phyloP scores from a whole-genome alignment of 1,140 invertebrate species.

The Battus philenor region DNA sequence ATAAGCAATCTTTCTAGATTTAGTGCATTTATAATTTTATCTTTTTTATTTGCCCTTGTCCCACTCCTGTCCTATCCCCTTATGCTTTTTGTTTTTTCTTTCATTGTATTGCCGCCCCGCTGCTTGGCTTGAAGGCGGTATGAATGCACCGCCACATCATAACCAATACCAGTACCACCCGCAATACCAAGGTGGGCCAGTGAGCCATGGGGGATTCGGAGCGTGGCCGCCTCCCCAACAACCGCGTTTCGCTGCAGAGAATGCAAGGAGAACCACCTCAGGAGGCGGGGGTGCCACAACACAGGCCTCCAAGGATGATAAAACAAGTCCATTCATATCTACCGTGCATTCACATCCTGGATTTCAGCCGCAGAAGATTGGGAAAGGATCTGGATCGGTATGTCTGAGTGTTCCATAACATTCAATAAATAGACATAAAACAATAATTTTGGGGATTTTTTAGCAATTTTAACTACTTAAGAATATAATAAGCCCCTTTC shows the following conservation, averaged over 20 bases:
- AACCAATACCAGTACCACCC: conserved; percentile 71
- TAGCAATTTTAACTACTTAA: background rate
- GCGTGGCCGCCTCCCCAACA: conserved; percentile 41
- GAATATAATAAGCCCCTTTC: too few relatives aligned
- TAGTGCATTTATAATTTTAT: conserved; percentile 46
- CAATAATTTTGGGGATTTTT: background rate
- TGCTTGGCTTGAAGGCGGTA: conserved; percentile 75
- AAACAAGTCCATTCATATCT: conserved; percentile 89
- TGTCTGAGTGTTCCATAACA: conserved; percentile 21
- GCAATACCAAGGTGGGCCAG: conserved; percentile 55
- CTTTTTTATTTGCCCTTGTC: conserved; percentile 55
- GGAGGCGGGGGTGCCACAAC: conserved; percentile 52
- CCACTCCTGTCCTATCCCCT: conserved; percentile 55
- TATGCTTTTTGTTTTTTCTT: conserved; percentile 73
- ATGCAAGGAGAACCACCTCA: conserved; percentile 53
- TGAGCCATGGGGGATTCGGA: conserved; percentile 46
- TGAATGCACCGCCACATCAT: conserved; percentile 74
- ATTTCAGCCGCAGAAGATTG: conserved; percentile 95
- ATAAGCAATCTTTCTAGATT: conserved; percentile 27
- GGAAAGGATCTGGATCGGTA: conserved; percentile 85
- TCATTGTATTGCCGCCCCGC: conserved; percentile 69
- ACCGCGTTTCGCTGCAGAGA: conserved; percentile 71
- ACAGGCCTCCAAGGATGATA: conserved; percentile 77
- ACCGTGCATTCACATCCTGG: conserved; percentile 93
- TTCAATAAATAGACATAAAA: too few relatives aligned